Percentiles rank a stretch among this genome's conserved stretches.
Conservation (phyloP, 2,113 vertebrate genomes). For the Hemiprocne comata region DNA sequence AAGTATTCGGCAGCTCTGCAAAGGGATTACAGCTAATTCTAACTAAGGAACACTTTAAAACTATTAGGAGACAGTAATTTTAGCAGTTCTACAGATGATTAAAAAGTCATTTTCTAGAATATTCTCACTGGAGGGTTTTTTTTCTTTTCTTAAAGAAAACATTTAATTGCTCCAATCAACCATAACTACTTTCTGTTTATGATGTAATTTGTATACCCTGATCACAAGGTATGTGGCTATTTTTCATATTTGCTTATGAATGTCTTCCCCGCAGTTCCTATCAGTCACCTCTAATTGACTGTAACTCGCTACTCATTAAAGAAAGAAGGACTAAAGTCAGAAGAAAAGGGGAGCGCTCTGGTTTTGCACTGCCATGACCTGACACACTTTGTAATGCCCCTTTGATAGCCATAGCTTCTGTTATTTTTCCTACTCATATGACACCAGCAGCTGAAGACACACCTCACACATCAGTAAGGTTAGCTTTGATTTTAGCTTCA, state of each 20-base stretch:
- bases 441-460: not conserved
- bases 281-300: slow-evolving; percentile 84
- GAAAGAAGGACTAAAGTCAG: not conserved
- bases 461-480: not conserved
- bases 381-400: not conserved
- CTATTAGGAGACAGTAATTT: slow-evolving; percentile 85
- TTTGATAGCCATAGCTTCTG: not conserved
- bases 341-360: not conserved
- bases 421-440: not conserved
- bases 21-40: slow-evolving; percentile 68
- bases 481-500: not conserved
- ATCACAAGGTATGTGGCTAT: slow-evolving; percentile 80
- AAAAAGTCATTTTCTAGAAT: slow-evolving; percentile 99
- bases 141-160: slow-evolving; percentile 82
- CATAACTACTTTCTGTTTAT: slow-evolving; percentile 85
- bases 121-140: slow-evolving; percentile 89
- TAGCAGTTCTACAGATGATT: slow-evolving; percentile 89
- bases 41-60: slow-evolving; percentile 83
- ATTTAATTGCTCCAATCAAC: slow-evolving; percentile 96
- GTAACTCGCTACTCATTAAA: slow-evolving; percentile 79
- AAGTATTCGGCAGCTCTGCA: slow-evolving; percentile 23
- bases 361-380: not conserved
- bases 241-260: slow-evolving; percentile 87
- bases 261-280: slow-evolving; percentile 79
- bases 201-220: slow-evolving; percentile 84